Percentiles rank a stretch among this genome's conserved stretches.
These are phyloP conservation scores for Stichopus chloronotus DNA, from an alignment of 35 echinoderm and acorn worm genomes.

Conservation along the genomic window DNA sequence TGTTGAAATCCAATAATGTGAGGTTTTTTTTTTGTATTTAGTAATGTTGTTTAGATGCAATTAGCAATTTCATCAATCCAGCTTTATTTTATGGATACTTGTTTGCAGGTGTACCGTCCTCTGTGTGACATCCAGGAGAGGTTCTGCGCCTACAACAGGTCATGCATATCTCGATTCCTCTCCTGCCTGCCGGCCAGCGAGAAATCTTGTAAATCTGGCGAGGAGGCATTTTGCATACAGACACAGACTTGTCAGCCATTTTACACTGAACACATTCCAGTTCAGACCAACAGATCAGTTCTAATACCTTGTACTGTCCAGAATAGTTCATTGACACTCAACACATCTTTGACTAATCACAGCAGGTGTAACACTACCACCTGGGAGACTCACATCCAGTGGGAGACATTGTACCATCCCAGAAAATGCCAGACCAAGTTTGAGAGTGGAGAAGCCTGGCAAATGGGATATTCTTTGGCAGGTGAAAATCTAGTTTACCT, in stretches of 20 bases:
- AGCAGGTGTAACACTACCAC: constrained; percentile 19
- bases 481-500: constrained; percentile 70
- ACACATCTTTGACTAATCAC: constrained; percentile 28
- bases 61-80: too few relatives aligned
- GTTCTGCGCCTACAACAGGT: constrained; percentile 71
- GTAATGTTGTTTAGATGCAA: too few relatives aligned
- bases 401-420: constrained; percentile 4
- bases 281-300: background rate
- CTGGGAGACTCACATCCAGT: background rate
- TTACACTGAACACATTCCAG: constrained; percentile 1
- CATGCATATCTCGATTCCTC: constrained; percentile 63
- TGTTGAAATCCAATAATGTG: too few relatives aligned
- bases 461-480: constrained; percentile 56
- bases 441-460: background rate
- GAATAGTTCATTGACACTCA: background rate
- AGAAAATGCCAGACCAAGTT: background rate
- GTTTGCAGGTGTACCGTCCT: constrained; percentile 69
- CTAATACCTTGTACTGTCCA: background rate
- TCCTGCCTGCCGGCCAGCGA: constrained; percentile 71
- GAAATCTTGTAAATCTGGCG: constrained; percentile 25
- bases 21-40: too few relatives aligned
- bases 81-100: too few relatives aligned
- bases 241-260: constrained; percentile 61
- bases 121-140: constrained; percentile 72
- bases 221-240: constrained; percentile 66